Evolutionary conservation across 92 coral and sea anemone species (phyloP).

Genomic region (Porites cylindrica): DNA sequence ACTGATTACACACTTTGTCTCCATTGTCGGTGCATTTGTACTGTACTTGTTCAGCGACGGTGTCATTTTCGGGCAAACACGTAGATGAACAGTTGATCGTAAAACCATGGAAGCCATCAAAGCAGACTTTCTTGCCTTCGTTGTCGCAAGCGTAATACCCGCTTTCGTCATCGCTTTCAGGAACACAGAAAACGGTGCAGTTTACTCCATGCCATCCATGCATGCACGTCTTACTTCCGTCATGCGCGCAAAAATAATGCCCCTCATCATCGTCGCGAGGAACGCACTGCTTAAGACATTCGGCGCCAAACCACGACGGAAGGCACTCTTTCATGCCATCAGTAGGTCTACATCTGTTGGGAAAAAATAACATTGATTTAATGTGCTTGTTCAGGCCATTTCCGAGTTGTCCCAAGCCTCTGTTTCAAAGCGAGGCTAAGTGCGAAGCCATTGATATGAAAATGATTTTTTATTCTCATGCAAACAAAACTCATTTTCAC

Average conservation of each 20-base stretch:
- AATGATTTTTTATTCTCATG: too few relatives aligned
- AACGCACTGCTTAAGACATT: slow-evolving; percentile 63
- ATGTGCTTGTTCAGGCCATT: background rate
- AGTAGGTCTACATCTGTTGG: slow-evolving; percentile 22
- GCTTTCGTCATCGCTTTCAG: slow-evolving; percentile 9
- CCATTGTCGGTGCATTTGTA: slow-evolving; percentile 72
- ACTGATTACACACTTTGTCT: slow-evolving; percentile 56
- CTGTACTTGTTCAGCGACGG: slow-evolving; percentile 44
- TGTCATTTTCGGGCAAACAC: slow-evolving; percentile 51
- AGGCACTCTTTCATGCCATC: slow-evolving; percentile 58
- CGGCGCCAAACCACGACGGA: slow-evolving; percentile 68
- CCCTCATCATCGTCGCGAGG: slow-evolving; percentile 58
- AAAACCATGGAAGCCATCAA: slow-evolving; percentile 54
- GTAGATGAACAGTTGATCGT: slow-evolving; percentile 61
- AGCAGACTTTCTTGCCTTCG: slow-evolving; percentile 55
- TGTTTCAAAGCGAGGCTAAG: too few relatives aligned
- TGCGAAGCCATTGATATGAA: too few relatives aligned
- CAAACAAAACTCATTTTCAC: too few relatives aligned
- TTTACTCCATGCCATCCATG: slow-evolving; percentile 57
- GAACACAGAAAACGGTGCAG: slow-evolving; percentile 58
- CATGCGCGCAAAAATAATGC: slow-evolving; percentile 60
- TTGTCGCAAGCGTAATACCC: slow-evolving; percentile 60
- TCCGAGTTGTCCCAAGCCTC: too few relatives aligned
- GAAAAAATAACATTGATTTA: background rate
- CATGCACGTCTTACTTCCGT: slow-evolving; percentile 54